phyloP scores from a whole-genome alignment of 2,113 vertebrate species.

The Phyllostomus discolor region DNA sequence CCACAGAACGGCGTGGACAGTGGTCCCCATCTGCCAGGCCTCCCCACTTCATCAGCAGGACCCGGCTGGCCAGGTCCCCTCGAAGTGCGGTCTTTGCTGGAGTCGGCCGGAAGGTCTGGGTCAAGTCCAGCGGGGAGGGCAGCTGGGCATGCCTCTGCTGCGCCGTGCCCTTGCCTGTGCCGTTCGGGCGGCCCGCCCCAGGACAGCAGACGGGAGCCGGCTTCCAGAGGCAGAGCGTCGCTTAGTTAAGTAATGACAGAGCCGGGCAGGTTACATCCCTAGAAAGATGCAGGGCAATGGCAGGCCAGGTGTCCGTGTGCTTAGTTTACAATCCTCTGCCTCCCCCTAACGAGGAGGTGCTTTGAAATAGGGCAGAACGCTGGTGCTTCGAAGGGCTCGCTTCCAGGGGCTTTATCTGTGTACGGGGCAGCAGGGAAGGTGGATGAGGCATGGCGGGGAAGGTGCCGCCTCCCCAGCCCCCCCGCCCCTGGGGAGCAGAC shows the following conservation, averaged over 20 bases:
- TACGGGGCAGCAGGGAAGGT: constrained; percentile 26
- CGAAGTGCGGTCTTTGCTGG: background rate
- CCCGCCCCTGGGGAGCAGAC: background rate
- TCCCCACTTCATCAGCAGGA: background rate
- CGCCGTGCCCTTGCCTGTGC: background rate
- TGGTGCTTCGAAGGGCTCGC: constrained; percentile 24
- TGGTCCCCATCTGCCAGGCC: background rate
- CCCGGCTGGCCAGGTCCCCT: background rate
- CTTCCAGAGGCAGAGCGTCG: background rate
- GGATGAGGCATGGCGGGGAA: background rate
- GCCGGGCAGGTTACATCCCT: constrained; percentile 43
- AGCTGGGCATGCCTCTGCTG: no score
- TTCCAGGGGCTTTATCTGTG: constrained; percentile 29
- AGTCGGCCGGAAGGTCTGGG: background rate
- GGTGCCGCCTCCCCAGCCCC: background rate
- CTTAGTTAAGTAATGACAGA: constrained; percentile 21
- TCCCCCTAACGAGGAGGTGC: constrained; percentile 43
- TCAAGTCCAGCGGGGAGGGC: background rate
- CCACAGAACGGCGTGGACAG: background rate
- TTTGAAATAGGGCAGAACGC: background rate
- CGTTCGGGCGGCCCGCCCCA: background rate
- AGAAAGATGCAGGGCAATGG: constrained; percentile 56
- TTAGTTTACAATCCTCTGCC: constrained; percentile 60
- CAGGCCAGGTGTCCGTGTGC: background rate
- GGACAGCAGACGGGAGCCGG: background rate